Conservation (phyloP, 2,113 vertebrate genomes). For the Barnardius zonarius region DNA sequence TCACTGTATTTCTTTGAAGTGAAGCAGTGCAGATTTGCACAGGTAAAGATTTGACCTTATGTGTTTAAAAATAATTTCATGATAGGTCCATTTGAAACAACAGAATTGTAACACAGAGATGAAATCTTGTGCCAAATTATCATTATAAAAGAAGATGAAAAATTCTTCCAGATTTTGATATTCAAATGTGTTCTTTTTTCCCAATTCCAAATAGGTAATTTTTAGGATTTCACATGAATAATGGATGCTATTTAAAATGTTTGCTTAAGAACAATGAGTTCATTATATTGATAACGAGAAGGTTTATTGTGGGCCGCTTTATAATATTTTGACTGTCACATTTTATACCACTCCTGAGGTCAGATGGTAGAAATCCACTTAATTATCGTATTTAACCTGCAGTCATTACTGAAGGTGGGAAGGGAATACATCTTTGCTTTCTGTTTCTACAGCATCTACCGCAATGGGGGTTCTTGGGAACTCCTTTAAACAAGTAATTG, state of each 20-base stretch:
- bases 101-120: background rate
- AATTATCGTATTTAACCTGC: background rate
- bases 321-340: background rate
- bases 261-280: conserved; percentile 11
- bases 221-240: background rate
- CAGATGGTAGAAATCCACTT: background rate
- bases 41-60: background rate
- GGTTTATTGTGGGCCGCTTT: background rate
- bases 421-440: background rate
- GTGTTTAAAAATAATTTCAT: background rate
- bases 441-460: background rate
- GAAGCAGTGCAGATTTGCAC: background rate
- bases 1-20: conserved; percentile 3
- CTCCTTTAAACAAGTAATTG: conserved; percentile 6
- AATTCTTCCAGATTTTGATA: conserved; percentile 3
- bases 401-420: background rate
- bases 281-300: background rate
- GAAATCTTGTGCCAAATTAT: background rate
- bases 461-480: background rate
- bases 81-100: background rate
- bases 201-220: background rate
- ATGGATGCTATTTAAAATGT: conserved; percentile 20
- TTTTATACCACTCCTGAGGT: background rate
- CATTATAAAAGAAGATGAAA: background rate
- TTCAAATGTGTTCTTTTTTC: background rate